Conservation (phyloP, 2,797 vertebrate species). For the Loris lydekkerianus region DNA sequence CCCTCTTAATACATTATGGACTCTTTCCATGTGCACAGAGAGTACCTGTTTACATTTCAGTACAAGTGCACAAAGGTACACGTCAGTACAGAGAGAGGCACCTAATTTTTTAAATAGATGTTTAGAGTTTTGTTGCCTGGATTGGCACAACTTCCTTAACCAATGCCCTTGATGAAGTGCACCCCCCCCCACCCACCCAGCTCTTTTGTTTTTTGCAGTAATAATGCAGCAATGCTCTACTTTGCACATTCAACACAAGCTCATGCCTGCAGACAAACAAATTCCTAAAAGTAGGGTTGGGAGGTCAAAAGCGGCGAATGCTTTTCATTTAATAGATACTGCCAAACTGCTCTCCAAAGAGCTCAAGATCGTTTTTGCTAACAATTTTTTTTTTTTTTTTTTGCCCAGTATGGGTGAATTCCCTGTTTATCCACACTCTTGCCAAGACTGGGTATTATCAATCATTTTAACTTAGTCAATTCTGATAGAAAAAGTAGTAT, state of each 20-base stretch:
- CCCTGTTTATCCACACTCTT: background rate
- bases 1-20: background rate
- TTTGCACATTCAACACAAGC: background rate
- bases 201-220: background rate
- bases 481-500: background rate
- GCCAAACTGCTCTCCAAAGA: slow-evolving; percentile 36
- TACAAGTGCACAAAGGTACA: background rate
- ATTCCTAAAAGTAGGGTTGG: slow-evolving; percentile 5
- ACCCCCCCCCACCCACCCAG: background rate
- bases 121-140: background rate
- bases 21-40: background rate
- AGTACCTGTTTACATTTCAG: background rate
- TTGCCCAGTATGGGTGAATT: background rate
- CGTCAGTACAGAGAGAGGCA: background rate
- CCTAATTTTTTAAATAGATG: background rate
- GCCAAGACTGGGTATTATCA: background rate
- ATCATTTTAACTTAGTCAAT: background rate
- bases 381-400: background rate
- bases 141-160: background rate
- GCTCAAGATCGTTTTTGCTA: background rate
- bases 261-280: background rate
- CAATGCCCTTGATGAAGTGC: background rate
- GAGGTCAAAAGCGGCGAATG: background rate
- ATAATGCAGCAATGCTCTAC: background rate
- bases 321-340: slow-evolving; percentile 8